Evolutionary conservation across 2,113 vertebrate genomes (phyloP), one percentile per base, ranked within the genome.

Genomic region (Mirounga angustirostris): DNA sequence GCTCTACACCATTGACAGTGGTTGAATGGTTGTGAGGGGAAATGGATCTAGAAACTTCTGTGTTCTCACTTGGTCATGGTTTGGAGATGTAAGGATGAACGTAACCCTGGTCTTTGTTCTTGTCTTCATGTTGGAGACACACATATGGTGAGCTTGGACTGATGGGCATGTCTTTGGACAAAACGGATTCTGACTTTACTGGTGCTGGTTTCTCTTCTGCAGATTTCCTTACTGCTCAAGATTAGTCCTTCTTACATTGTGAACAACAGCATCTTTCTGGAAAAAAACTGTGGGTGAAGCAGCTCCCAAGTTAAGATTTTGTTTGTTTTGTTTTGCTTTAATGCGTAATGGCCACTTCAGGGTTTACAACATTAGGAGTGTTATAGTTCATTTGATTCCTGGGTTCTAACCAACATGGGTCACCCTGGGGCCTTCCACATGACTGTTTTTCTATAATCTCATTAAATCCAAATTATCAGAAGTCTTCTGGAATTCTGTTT

Each of bases 401-500:
- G n/a, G 9, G 79, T 83, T 89, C 67, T 50, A 69, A 90, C 74
- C 80, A 82, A 69, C 61, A 80, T 5, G 18, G 26, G 90, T 82
- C 59, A 76, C 54, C 18, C 63, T 84, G 33, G 67, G 58, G 6
- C 40, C 46, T 82, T 85, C 56, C 52, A 67, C 52, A 26, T 43
- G 16, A 76, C 40, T 79, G 21, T 91, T 63, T 56, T 46, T 43
- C 89, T 54, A 59, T 71, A 84, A 54, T 92, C 71, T 94, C 59
- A 92, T 79, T 90, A 93, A 83, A 96, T 54, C 28, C 58, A 87
- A 63, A 73, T 58, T 85, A 92, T 69, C 71, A 89, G 78, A 93
- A 63, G 33, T 58, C 19, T 95, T 87, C 89, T 71, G 83, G 88
- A 79, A 90, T 89, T 92, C 91, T 36, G 33, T 82, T 21, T 36